Base-by-base conservation (phyloP, 2,888 invertebrate genomes). In the Rhimphoctona megacephalus region DNA sequence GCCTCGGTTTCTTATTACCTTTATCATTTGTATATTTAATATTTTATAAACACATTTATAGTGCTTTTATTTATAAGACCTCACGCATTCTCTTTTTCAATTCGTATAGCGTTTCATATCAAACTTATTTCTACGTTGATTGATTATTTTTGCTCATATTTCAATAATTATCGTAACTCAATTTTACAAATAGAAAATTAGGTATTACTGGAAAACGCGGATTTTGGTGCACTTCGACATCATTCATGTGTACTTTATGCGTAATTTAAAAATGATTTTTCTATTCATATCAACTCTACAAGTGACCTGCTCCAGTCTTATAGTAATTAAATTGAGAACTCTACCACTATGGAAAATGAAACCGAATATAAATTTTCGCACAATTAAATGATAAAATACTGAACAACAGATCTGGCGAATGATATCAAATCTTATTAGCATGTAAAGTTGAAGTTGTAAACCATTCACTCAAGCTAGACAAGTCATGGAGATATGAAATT, bases 401-500 rank as follows among this genome's bases (percentile, higher is more conserved):
- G 33, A 52, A 33, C 33, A 39, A 3, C 14, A n/a, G 30, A 43
- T 46, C 25, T 46, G 25, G n/a, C 2, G 11, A 19, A 57, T 57
- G 39, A 70, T 70, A 52, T 30, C 36, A 69, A 69, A 57, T 57
- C 30, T 36, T 57, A 79, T 79, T 46, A 70, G 30, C 52, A 46
- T 67, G 46, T 46, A 64, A 72, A 67, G n/a, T 67, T 17, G 49
- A 36, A 30, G 66, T 49, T 64, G 39, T 81, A 85, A 82, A 85
- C 78, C 49, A 73, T 73, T 81, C 66, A 57, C 67, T 54, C 66
- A 39, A 72, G 11, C 72, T 4, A n/a, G 49, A 85, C 78, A 61
- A 61, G 67, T 64, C 30, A 66, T 57, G 61, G 52, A 52, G 76
- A 77, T 81, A 81, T n/a, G 69, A 66, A 81, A 79, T 61, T 49